Conservation (phyloP, 2,797 vertebrate species). For the Gymnopithys bicolor region DNA sequence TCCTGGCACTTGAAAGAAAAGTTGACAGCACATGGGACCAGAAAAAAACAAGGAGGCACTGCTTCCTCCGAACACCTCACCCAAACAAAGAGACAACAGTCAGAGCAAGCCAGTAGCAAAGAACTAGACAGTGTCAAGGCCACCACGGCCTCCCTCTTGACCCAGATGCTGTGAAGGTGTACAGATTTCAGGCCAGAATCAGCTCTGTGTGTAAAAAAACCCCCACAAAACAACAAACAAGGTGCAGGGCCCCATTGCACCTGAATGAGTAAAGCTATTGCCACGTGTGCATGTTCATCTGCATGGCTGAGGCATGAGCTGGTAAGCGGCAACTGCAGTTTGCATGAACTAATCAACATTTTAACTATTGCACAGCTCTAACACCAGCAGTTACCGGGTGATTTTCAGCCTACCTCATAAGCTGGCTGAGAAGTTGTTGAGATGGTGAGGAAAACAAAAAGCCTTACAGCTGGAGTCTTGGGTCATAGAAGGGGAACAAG, state of each 20-base stretch:
- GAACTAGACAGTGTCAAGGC: background rate
- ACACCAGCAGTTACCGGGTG: background rate
- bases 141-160: background rate
- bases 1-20: background rate
- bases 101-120: background rate
- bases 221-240: background rate
- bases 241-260: background rate
- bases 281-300: background rate
- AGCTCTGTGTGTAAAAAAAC: background rate
- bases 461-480: fast-evolving
- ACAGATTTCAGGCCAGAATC: background rate
- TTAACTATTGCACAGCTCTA: background rate
- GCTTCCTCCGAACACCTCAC: background rate
- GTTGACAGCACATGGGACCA: background rate
- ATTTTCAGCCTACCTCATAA: background rate
- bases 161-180: background rate
- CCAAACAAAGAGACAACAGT: background rate
- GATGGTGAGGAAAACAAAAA: background rate
- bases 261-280: background rate
- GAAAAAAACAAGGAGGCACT: background rate
- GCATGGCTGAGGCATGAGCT: background rate
- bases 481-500: background rate
- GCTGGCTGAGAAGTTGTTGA: background rate
- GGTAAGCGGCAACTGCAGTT: background rate
- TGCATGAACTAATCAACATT: constrained; percentile 1